A percentile compares a stretch with the other conserved stretches of the same genome.
Evolutionary conservation across 2,888 invertebrate genomes (phyloP).

Genomic region (Brachyptera risi): DNA sequence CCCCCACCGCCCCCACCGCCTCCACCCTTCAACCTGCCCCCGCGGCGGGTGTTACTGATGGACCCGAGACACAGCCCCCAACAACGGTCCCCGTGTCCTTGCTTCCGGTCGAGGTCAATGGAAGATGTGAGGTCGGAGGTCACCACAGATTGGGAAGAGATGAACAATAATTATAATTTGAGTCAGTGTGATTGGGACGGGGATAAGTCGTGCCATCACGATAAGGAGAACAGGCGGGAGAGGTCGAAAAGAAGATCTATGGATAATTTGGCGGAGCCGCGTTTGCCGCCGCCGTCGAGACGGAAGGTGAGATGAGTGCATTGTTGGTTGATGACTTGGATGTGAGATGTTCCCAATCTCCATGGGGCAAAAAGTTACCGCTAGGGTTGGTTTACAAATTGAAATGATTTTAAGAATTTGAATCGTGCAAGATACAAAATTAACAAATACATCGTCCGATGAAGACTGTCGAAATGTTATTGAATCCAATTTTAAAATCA

Average conservation of each 20-base stretch:
- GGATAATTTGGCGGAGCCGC: conserved; percentile 60
- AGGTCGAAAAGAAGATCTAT: conserved; percentile 54
- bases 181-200: conserved; percentile 6
- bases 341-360: too few relatives aligned
- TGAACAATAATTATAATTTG: conserved; percentile 44
- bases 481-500: too few relatives aligned
- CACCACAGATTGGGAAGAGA: conserved; percentile 57
- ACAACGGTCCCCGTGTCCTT: conserved; percentile 12
- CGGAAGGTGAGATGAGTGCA: conserved; percentile 44
- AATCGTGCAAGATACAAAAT: too few relatives aligned
- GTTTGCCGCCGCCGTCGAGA: conserved; percentile 49
- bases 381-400: too few relatives aligned
- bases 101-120: conserved; percentile 61
- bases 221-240: conserved; percentile 50
- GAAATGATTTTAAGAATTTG: too few relatives aligned
- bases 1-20: conserved; percentile 51
- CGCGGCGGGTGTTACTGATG: conserved; percentile 42
- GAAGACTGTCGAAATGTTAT: too few relatives aligned
- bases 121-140: conserved; percentile 68
- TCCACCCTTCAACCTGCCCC: conserved; percentile 36
- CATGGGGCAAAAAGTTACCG: too few relatives aligned
- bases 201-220: conserved; percentile 31
- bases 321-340: conserved; percentile 45
- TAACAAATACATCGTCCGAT: too few relatives aligned
- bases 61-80: conserved; percentile 37